Evolutionary conservation across 2,888 invertebrate genomes (phyloP), one percentile per base, ranked within the genome.

Genomic region (Sympetrum striolatum): DNA sequence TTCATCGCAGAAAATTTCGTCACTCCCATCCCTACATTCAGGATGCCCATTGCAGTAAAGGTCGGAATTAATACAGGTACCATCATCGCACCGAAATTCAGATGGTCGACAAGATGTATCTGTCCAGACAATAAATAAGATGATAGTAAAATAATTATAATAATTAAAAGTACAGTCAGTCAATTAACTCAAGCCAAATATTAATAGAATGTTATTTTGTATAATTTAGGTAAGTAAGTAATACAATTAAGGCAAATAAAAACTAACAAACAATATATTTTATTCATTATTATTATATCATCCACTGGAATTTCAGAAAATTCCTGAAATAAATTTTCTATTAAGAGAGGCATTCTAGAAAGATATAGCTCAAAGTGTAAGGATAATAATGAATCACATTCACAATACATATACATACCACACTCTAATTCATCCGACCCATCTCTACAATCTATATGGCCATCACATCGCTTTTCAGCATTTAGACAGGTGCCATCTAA

Each of bases 371-470:
- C 25, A 53, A 73, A 22, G 31, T 10, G 6, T 2, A 73, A 73
- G 25, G 73, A 2, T 73, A 31, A 22, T 37, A n/a, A 81, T 44
- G 22, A 6, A n/a, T 81, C 18, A 37, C 31, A 15, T n/a, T 58
- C 18, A 10, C 0, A 37, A 86, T 25, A 22, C 48, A 31, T 80
- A 91, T 92, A 96, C 96, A 96, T 95, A 96, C 98, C 96, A 95
- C 99, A 99, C 92, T 96, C 96, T 92, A 96, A 96, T 94, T 99
- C 99, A 93, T 99, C 99, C 0, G 98, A 98, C 80, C 97, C 96
- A 94, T 99, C 99, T 0, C 95, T 94, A 92, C 98, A 98, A 93
- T 98, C 97, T n/a, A 94, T 94, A 80, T 95, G 95, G 15, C 96
- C 96, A 92, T 98, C 96, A 92, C 98, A 98, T 15, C 79, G 79